phyloP scores from a whole-genome alignment of 2,888 invertebrate genomes.

The Cerceris ruficornis region DNA sequence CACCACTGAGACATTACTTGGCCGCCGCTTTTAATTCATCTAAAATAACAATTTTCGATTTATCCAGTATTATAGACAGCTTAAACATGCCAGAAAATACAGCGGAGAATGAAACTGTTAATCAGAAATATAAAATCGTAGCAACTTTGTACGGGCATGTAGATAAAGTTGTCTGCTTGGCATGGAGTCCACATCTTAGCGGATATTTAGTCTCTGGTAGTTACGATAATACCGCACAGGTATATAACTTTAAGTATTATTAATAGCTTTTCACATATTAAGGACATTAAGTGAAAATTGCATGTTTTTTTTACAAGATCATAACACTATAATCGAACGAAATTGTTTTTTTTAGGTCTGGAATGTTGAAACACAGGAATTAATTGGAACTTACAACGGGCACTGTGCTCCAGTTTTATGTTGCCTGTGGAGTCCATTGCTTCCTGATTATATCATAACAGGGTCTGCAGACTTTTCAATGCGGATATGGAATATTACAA shows the following conservation, averaged over 20 bases:
- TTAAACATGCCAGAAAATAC: conserved; percentile 10
- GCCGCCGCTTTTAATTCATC: conserved; percentile 84
- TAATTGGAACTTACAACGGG: conserved; percentile 85
- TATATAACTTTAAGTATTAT: conserved; percentile 72
- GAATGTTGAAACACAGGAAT: conserved; percentile 83
- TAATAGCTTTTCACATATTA: background rate
- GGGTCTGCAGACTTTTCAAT: conserved; percentile 87
- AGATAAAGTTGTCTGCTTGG: conserved; percentile 83
- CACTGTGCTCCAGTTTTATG: conserved; percentile 84
- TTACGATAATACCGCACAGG: conserved; percentile 87
- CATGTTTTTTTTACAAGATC: too few relatives aligned
- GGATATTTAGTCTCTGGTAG: conserved; percentile 87
- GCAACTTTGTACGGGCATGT: conserved; percentile 83
- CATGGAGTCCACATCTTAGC: conserved; percentile 88
- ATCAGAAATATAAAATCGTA: conserved; percentile 62
- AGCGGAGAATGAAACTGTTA: conserved; percentile 18
- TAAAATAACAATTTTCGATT: conserved; percentile 83
- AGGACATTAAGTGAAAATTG: background rate
- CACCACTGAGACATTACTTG: conserved; percentile 85
- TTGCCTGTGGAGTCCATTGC: conserved; percentile 86
- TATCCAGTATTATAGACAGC: conserved; percentile 61
- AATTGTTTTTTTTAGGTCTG: conserved; percentile 83
- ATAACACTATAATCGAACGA: too few relatives aligned
- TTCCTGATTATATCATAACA: conserved; percentile 85
- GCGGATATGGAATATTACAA: conserved; percentile 84